Percentiles rank a stretch among this genome's conserved stretches.
These are phyloP conservation scores for Pampusana beccarii DNA, from an alignment of 2,113 vertebrate species.

Conservation along the genomic window DNA sequence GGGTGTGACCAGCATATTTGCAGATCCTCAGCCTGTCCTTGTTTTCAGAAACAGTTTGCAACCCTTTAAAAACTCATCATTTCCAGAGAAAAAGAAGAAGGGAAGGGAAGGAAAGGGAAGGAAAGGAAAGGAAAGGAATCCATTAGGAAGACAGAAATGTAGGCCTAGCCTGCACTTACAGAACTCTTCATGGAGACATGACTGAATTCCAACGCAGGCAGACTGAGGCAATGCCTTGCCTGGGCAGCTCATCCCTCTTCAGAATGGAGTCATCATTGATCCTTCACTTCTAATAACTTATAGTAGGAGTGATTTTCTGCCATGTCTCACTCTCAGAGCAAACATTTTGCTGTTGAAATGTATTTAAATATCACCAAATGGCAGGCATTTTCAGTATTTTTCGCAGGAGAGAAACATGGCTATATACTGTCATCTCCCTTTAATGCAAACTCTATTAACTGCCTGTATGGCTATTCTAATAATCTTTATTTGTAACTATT, in stretches of 20 bases:
- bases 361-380: neutral
- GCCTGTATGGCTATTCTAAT: neutral
- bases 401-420: neutral
- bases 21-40: neutral
- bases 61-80: neutral
- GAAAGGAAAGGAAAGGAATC: neutral
- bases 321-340: neutral
- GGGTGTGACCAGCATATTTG: neutral
- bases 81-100: no score
- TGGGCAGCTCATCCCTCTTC: neutral
- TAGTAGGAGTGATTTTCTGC: neutral
- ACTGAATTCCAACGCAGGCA: rapidly evolving
- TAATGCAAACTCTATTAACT: neutral
- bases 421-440: neutral
- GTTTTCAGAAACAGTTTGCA: neutral
- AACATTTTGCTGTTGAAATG: neutral
- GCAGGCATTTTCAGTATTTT: neutral
- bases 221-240: neutral
- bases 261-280: neutral
- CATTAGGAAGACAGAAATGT: neutral
- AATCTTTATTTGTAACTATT: neutral
- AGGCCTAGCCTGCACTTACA: neutral
- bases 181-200: neutral
- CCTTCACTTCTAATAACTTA: neutral
- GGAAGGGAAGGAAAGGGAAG: neutral